phyloP scores from a whole-genome alignment of 2,797 vertebrate genomes.

The Cottoperca gobio region DNA sequence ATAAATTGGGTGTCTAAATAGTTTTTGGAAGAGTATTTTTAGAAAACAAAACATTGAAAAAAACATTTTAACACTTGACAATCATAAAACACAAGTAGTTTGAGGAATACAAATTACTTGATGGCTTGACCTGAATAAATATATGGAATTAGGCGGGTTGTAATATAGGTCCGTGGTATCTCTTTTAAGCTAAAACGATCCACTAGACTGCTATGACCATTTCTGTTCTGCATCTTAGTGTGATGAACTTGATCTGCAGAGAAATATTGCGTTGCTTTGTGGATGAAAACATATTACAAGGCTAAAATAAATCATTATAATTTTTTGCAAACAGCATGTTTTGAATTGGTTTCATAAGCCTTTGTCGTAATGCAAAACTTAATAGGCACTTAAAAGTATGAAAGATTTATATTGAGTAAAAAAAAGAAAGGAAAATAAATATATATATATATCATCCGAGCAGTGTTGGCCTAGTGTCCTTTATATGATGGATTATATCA shows the following conservation, averaged over 20 bases:
- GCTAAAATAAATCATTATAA: not conserved
- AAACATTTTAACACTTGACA: not conserved
- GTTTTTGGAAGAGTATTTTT: not conserved
- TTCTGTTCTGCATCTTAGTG: not conserved
- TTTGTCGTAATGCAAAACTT: constrained; percentile 1
- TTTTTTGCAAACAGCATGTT: not conserved
- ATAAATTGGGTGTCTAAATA: not conserved
- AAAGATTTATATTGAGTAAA: not conserved
- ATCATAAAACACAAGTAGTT: not conserved
- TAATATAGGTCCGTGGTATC: not conserved
- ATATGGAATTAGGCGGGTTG: not conserved
- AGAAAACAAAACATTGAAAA: not conserved
- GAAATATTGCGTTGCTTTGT: not conserved
- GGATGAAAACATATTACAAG: not conserved
- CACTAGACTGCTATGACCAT: not conserved
- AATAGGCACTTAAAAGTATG: not conserved
- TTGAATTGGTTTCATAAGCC: not conserved
- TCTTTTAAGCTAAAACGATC: not conserved
- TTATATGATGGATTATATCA: constrained; percentile 24
- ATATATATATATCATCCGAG: constrained; percentile 1
- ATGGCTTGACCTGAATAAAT: not conserved
- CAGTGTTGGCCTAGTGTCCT: constrained; percentile 16
- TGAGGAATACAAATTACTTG: not conserved
- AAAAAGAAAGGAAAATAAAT: not conserved
- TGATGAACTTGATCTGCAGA: not conserved